These are phyloP conservation scores for Oscarella lobularis DNA, from an alignment of 37 sponge, comb jelly and placozoan species.

Conservation along the genomic window DNA sequence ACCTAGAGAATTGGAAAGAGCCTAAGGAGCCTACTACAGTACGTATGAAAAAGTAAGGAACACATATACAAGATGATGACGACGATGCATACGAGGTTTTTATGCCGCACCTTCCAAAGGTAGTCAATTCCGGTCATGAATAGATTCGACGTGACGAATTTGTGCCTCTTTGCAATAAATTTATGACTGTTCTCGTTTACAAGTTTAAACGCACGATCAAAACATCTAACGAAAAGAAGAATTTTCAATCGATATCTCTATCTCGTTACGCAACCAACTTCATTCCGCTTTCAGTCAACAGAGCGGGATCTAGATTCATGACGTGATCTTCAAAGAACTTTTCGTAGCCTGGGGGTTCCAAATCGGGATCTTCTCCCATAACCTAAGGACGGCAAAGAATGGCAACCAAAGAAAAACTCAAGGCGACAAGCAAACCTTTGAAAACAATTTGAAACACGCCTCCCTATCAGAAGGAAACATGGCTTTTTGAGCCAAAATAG, in stretches of 20 bases:
- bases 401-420: too few relatives aligned
- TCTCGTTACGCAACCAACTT: too few relatives aligned
- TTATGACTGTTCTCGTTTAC: conserved; percentile 67
- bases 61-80: background rate
- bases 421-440: too few relatives aligned
- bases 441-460: conserved; percentile 82
- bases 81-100: background rate
- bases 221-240: conserved; percentile 38
- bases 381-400: too few relatives aligned
- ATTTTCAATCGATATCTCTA: background rate
- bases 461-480: conserved; percentile 62
- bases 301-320: conserved; percentile 45
- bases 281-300: conserved; percentile 73
- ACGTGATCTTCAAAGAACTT: conserved; percentile 69
- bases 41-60: too few relatives aligned
- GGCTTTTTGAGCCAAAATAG: conserved; percentile 47
- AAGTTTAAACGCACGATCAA: conserved; percentile 70
- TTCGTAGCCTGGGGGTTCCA: conserved; percentile 62
- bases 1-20: conserved; percentile 9
- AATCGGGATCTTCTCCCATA: conserved; percentile 72
- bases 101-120: conserved; percentile 49
- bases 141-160: conserved; percentile 54
- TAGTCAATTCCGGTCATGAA: conserved; percentile 78
- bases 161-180: conserved; percentile 31
- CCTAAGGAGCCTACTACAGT: background rate